Conservation (phyloP, 2,888 invertebrate species). For the Drosophila pseudotalamancana region DNA sequence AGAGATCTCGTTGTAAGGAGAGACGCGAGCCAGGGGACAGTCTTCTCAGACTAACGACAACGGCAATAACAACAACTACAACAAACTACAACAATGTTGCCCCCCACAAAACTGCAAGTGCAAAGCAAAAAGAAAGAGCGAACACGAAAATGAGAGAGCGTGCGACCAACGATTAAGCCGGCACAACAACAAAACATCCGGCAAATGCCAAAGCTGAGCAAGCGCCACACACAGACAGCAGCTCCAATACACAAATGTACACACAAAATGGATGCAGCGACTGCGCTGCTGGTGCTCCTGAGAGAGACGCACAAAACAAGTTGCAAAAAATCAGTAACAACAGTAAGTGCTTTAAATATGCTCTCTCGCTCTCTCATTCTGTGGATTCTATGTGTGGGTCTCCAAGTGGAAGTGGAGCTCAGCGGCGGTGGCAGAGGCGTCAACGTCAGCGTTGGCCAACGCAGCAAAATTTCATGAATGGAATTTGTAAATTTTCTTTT, state of each 20-base stretch:
- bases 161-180: conserved; percentile 43
- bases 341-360: conserved; percentile 18
- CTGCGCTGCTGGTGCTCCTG: conserved; percentile 26
- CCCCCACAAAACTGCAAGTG: conserved; percentile 37
- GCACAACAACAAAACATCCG: conserved; percentile 68
- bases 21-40: conserved; percentile 19
- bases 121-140: conserved; percentile 18
- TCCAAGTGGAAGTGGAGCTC: conserved; percentile 55
- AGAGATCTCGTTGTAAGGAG: not conserved
- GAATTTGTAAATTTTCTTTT: conserved; percentile 84
- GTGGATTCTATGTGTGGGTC: conserved; percentile 35
- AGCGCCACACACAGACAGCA: conserved; percentile 70
- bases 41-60: conserved; percentile 14
- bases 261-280: conserved; percentile 28
- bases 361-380: conserved; percentile 18
- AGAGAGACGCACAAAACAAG: conserved; percentile 28
- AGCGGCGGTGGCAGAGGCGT: conserved; percentile 1
- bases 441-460: conserved; percentile 49
- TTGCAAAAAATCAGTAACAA: conserved; percentile 26
- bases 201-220: conserved; percentile 69
- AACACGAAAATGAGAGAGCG: conserved; percentile 6
- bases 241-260: conserved; percentile 2
- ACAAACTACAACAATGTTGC: conserved; percentile 31
- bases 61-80: conserved; percentile 22
- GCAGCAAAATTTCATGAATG: conserved; percentile 83